phyloP scores from a whole-genome alignment of 2,797 vertebrate genomes.

The Rhabdophis nuchalis region DNA sequence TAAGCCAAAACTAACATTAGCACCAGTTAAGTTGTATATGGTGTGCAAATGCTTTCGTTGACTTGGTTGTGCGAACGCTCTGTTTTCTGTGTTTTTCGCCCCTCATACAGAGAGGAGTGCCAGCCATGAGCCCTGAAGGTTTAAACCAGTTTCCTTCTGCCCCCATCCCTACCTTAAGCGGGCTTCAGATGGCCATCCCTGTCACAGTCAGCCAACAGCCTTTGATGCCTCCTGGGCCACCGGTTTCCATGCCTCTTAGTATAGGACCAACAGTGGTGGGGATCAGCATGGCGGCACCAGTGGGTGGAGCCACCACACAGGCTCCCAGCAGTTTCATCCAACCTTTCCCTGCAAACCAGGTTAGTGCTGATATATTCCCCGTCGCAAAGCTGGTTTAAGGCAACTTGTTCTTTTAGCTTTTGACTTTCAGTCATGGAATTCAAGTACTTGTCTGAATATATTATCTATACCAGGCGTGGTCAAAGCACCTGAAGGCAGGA shows the following conservation, averaged over 20 bases:
- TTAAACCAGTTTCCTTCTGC: slow-evolving; percentile 90
- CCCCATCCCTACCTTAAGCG: slow-evolving; percentile 86
- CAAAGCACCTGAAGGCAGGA: not conserved
- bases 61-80: not conserved
- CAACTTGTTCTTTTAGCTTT: not conserved
- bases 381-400: not conserved
- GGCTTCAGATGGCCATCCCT: slow-evolving; percentile 82
- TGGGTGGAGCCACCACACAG: slow-evolving; percentile 59
- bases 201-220: slow-evolving; percentile 78
- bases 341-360: slow-evolving; percentile 68
- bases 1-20: not conserved
- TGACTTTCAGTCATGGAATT: not conserved
- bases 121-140: slow-evolving; percentile 87
- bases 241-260: slow-evolving; percentile 76
- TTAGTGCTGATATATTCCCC: slow-evolving; percentile 31
- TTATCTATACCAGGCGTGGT: not conserved
- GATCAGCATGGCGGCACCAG: slow-evolving; percentile 68
- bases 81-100: not conserved
- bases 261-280: slow-evolving; percentile 76
- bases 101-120: slow-evolving; percentile 83
- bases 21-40: not conserved
- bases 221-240: slow-evolving; percentile 72
- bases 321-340: slow-evolving; percentile 66
- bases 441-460: fast-evolving
- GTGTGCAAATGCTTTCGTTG: not conserved